Percentiles rank a stretch among this genome's conserved stretches.
Evolutionary conservation across 2,888 invertebrate species (phyloP).

Genomic region (Melanostoma mellinum): DNA sequence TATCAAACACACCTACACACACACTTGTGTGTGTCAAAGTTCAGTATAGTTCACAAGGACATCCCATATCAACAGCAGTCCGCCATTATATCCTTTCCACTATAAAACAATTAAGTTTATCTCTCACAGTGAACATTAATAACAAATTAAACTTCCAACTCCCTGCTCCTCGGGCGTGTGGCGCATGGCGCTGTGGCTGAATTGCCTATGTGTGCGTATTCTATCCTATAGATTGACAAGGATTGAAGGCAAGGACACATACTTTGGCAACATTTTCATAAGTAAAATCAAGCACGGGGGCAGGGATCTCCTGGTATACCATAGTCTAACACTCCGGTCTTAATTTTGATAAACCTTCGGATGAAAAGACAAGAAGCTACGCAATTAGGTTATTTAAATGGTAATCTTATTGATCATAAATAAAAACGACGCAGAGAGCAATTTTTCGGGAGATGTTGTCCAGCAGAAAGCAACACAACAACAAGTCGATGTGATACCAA

Average conservation of each 20-base stretch:
- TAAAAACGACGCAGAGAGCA: slow-evolving; percentile 8
- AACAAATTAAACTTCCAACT: slow-evolving; percentile 58
- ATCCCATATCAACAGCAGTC: slow-evolving; percentile 16
- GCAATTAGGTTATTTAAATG: slow-evolving; percentile 70
- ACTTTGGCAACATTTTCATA: slow-evolving; percentile 54
- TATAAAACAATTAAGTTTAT: slow-evolving; percentile 71
- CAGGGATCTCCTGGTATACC: background rate
- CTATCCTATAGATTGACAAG: slow-evolving; percentile 5
- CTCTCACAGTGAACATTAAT: slow-evolving; percentile 58
- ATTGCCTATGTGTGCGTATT: background rate
- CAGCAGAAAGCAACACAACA: background rate
- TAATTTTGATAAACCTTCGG: slow-evolving; percentile 42
- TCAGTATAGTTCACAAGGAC: slow-evolving; percentile 6
- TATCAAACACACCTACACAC: slow-evolving; percentile 20
- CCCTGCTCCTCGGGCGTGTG: background rate
- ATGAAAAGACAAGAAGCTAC: slow-evolving; percentile 30
- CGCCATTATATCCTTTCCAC: slow-evolving; percentile 56
- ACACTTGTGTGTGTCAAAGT: background rate
- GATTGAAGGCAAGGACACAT: slow-evolving; percentile 34
- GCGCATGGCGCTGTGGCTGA: too few species aligned
- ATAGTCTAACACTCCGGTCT: background rate
- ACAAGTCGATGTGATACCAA: slow-evolving; percentile 19
- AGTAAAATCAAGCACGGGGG: slow-evolving; percentile 27
- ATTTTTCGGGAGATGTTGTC: background rate
- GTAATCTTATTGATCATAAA: slow-evolving; percentile 64